These are phyloP conservation scores for Macropodus opercularis DNA, from an alignment of 2,797 vertebrate species.

Conservation along the genomic window DNA sequence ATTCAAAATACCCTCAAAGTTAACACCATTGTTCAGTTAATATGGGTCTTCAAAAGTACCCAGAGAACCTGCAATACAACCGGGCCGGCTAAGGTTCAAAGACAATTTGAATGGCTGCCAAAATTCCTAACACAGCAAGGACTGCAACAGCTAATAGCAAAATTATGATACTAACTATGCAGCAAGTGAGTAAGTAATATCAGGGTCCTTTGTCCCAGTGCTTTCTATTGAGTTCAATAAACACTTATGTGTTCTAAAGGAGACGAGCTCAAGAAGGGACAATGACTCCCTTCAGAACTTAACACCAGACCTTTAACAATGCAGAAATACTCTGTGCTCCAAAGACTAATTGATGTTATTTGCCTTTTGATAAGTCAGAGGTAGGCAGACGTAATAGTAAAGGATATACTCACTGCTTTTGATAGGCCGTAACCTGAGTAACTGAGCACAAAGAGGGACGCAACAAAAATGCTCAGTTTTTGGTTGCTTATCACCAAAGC, in stretches of 20 bases:
- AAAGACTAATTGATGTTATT: conserved; percentile 85
- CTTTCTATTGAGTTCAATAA: conserved; percentile 82
- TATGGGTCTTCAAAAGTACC: conserved; percentile 66
- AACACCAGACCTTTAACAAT: conserved; percentile 82
- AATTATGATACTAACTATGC: conserved; percentile 82
- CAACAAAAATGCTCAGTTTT: conserved; percentile 69
- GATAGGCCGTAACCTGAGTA: conserved; percentile 68
- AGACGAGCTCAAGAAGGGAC: conserved; percentile 76
- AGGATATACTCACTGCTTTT: conserved; percentile 67
- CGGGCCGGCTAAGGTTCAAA: conserved; percentile 68
- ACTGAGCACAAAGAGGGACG: conserved; percentile 66
- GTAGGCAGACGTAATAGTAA: conserved; percentile 75
- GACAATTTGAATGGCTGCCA: conserved; percentile 74
- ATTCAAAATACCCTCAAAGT: conserved; percentile 72
- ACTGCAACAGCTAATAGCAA: conserved; percentile 74
- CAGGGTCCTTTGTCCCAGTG: conserved; percentile 78
- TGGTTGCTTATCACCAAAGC: conserved; percentile 69
- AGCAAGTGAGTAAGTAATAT: conserved; percentile 81
- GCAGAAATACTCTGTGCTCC: conserved; percentile 80
- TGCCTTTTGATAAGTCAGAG: conserved; percentile 78
- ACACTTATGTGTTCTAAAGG: conserved; percentile 81
- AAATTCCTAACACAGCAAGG: conserved; percentile 61
- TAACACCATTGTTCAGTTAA: conserved; percentile 63
- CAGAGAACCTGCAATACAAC: conserved; percentile 68
- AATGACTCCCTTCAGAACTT: conserved; percentile 79